Base-by-base conservation (phyloP, 2,797 vertebrate species). In the Macroramphosus scolopax region DNA sequence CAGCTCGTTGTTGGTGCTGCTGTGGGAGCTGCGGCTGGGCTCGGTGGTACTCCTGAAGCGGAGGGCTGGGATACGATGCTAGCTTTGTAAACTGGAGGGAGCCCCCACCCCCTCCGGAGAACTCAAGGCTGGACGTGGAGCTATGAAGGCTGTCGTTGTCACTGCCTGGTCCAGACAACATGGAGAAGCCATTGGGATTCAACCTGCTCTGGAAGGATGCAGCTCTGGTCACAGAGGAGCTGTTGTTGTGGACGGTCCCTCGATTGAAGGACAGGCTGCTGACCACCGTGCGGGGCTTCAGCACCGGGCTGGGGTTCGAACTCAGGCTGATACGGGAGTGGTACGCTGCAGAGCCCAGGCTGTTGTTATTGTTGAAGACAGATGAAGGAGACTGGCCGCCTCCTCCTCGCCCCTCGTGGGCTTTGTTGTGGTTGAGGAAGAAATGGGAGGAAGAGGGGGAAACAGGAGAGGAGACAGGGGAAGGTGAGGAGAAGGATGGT, bases 141-240 rank as follows among this genome's bases (percentile, higher is more conserved):
- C 92, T 93, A 64, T 92, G 91, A 17, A 92, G 90, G 67, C 92
- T 93, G 67, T 94, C 92, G 0, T 90, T 91, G 29, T 93, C 90
- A 1, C 91, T 92, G 12, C 91, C 90, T 0, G 85, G 88, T 2
- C 89, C 89, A 0, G 75, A 88, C 10, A 77, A 30, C n/a, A 58
- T 35, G 13, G 87, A 73, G 33, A 81, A 89, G 8, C 88, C 77
- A 5, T 80, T 91, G 15, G 89, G 90, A 46, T 90, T 88, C 12
- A 80, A 84, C 37, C 46, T 77, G 66, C 70, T 90, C 63, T 93
- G 93, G 70, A 94, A 93, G 13, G 92, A 93, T 24, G 88, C 75
- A 0, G 88, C 82, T 4, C 85, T 78, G 36, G 84, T 45, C 9
- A 92, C 80, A 1, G 66, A 31, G 10, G 83, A 56, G 30, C 77